These are phyloP conservation scores for Corydoras maculifer DNA, from an alignment of 2,113 vertebrate genomes.

Conservation along the genomic window DNA sequence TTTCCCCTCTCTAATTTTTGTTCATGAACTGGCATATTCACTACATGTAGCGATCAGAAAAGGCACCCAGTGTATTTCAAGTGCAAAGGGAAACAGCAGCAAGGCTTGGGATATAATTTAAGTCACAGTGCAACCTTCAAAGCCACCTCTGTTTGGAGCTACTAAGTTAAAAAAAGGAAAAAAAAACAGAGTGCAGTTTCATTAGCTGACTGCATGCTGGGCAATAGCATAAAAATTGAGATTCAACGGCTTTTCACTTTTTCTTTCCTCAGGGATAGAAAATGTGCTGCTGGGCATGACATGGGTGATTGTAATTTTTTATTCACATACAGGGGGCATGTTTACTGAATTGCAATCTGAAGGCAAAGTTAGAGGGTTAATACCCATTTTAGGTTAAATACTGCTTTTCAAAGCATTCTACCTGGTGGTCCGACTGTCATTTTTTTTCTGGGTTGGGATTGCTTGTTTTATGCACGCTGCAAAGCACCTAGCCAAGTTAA, in stretches of 20 bases:
- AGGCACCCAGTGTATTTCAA: constrained; percentile 43
- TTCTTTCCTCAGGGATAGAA: constrained; percentile 24
- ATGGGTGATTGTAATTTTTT: constrained; percentile 49
- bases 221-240: constrained; percentile 42
- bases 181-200: constrained; percentile 39
- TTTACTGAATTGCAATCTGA: constrained; percentile 17
- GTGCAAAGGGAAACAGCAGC: constrained; percentile 39
- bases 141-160: neutral
- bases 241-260: constrained; percentile 43
- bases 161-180: constrained; percentile 25
- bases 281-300: constrained; percentile 32
- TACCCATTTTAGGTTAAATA: neutral
- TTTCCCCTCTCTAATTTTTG: constrained; percentile 7
- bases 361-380: constrained; percentile 1
- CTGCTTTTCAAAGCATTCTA: neutral
- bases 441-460: neutral
- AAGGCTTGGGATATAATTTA: constrained; percentile 37
- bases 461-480: constrained; percentile 35
- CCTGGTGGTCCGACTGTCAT: constrained; percentile 13
- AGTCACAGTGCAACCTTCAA: constrained; percentile 31
- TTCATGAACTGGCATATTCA: constrained; percentile 18
- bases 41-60: constrained; percentile 33
- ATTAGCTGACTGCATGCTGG: constrained; percentile 45
- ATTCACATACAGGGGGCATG: constrained; percentile 49
- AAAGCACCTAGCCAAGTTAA: constrained; percentile 52